Base-by-base conservation (phyloP, 2,113 vertebrate genomes). In the Pipa parva region DNA sequence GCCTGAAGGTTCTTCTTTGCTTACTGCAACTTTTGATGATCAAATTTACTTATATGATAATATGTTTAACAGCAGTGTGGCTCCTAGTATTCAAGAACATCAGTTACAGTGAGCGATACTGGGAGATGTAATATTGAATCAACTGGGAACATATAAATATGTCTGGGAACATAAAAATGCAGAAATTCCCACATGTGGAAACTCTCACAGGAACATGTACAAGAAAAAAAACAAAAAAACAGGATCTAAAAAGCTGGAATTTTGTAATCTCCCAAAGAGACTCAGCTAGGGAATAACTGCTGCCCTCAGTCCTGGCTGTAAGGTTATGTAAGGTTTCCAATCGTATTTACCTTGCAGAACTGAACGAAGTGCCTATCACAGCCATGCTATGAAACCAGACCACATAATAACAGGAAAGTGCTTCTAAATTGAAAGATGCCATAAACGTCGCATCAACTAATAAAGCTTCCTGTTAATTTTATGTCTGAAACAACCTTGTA, bases 391-490 rank as follows among this genome's bases (percentile, higher is more conserved):
- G 48, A 61, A 54, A 61, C 45, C 49, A 70, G 33, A 70, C 66
- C 66, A 22, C 66, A 70, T 33, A 70, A 54, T 70, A 70, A 50
- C 25, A 61, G 66, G 46, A 70, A 70, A 70, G 58, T 61, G 66
- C 58, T 70, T 70, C 60, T 70, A 70, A 70, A 70, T 70, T 70
- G 66, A 70, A 70, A 61, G 66, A 70, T 60, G 57, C 66, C 26
- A 70, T 70, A 70, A 70, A 70, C 42, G 31, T 39, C 66, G 52
- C 66, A 61, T 60, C 29, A 60, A 61, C 57, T 70, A 70, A 70
- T 61, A 70, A 70, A 59, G 48, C 66, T 61, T 70, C 66, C 66
- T 70, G 66, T 70, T 70, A 70, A 70, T 70, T 70, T 70, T 70
- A 70, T 70, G 57, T 29, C 66, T 42, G 49, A 61, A 54, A 29